Evolutionary conservation across 2,888 invertebrate species (phyloP).

Genomic region (Scaeva pyrastri): DNA sequence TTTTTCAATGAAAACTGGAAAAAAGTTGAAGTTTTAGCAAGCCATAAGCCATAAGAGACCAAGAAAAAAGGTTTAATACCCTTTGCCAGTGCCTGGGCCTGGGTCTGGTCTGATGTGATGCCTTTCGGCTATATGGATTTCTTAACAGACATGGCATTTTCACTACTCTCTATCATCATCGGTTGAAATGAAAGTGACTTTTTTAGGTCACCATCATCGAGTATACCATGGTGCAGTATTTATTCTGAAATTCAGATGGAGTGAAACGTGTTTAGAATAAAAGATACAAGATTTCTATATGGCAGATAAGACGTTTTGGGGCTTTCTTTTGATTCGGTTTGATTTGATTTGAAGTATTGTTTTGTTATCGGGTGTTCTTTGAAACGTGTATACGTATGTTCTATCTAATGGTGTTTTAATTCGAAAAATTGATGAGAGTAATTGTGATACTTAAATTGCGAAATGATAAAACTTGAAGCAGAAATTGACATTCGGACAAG

Average conservation of each 20-base stretch:
- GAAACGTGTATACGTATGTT: neutral
- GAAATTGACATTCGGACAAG: too few species aligned
- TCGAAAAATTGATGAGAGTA: neutral
- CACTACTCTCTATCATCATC: slow-evolving; percentile 16
- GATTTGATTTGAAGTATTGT: neutral
- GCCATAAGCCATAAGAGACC: neutral
- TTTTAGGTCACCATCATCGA: slow-evolving; percentile 64
- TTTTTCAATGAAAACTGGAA: slow-evolving; percentile 51
- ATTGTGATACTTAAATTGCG: too few species aligned
- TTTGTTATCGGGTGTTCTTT: neutral
- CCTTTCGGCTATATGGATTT: slow-evolving; percentile 28
- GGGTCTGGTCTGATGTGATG: too few species aligned
- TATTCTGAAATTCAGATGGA: slow-evolving; percentile 9
- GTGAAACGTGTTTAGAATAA: slow-evolving; percentile 28
- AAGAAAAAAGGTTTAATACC: slow-evolving; percentile 51
- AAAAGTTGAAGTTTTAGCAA: slow-evolving; percentile 31
- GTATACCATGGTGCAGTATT: slow-evolving; percentile 48
- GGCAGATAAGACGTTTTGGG: neutral
- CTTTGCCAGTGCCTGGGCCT: slow-evolving; percentile 12
- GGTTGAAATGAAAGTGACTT: slow-evolving; percentile 70
- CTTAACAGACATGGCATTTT: neutral
- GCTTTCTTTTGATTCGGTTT: neutral
- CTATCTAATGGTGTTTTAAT: neutral
- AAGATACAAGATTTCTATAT: slow-evolving; percentile 1
- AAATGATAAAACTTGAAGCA: too few species aligned